These are phyloP conservation scores for Digitonthophagus gazella DNA, from an alignment of 2,888 invertebrate genomes.

Conservation along the genomic window DNA sequence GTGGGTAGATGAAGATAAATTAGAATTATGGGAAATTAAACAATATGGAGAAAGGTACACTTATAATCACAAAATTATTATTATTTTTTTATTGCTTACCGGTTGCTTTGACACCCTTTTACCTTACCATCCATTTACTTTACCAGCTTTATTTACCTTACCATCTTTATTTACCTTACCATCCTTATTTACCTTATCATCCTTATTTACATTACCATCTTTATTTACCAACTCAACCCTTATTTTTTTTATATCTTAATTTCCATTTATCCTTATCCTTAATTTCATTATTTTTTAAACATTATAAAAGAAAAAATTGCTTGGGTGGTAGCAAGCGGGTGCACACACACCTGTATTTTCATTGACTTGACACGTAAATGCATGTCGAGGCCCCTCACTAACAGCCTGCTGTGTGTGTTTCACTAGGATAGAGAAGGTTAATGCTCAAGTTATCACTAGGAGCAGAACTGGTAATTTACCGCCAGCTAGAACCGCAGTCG, in stretches of 20 bases:
- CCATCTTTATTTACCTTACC: neutral
- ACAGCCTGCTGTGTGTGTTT: conserved; percentile 31
- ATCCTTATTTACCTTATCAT: neutral
- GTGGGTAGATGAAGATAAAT: conserved; percentile 94
- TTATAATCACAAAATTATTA: neutral
- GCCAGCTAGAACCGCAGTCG: conserved; percentile 50
- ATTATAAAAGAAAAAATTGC: too few relatives aligned
- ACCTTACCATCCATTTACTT: neutral
- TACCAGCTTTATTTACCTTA: neutral
- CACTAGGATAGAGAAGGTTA: conserved; percentile 64
- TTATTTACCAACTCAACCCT: neutral
- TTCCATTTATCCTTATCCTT: too few relatives aligned
- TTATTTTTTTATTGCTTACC: neutral
- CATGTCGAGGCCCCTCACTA: conserved; percentile 27
- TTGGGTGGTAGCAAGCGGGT: too few relatives aligned
- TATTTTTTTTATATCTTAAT: neutral
- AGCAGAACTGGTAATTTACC: conserved; percentile 73
- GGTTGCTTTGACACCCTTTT: too few relatives aligned
- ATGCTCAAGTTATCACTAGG: conserved; percentile 72
- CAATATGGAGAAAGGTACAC: conserved; percentile 83
- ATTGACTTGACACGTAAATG: conserved; percentile 16
- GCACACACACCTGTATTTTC: too few relatives aligned
- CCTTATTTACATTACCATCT: neutral
- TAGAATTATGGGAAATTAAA: conserved; percentile 96
- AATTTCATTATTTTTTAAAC: neutral